Evolutionary conservation across 2,888 invertebrate genomes (phyloP).

Genomic region (Pachycephus smyrnensis): DNA sequence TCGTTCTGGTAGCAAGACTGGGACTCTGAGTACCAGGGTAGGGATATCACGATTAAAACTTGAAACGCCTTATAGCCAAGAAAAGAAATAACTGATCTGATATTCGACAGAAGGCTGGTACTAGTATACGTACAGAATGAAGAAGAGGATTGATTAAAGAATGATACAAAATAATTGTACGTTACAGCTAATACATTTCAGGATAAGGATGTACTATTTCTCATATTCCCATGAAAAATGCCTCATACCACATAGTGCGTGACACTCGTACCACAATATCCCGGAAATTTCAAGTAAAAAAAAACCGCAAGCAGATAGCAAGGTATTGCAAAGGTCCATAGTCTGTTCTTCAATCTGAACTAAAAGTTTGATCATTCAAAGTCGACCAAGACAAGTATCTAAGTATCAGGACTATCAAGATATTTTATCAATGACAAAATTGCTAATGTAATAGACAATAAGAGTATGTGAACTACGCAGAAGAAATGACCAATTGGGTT

Average conservation of each 20-base stretch:
- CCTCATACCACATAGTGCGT: not conserved
- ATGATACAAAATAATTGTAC: not conserved
- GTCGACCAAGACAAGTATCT: not conserved
- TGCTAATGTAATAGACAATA: not conserved
- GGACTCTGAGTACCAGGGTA: slow-evolving; percentile 35
- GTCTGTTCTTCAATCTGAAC: not conserved
- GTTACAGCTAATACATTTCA: not conserved
- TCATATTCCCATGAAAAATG: not conserved
- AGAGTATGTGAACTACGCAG: not conserved
- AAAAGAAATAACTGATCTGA: not conserved
- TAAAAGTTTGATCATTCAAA: not conserved
- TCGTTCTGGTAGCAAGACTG: slow-evolving; percentile 23
- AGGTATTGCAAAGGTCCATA: not conserved
- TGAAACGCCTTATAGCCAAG: slow-evolving; percentile 3
- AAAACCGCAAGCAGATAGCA: not conserved
- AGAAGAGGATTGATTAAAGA: not conserved
- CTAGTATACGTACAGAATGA: not conserved
- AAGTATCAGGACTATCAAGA: not conserved
- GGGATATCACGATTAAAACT: slow-evolving; percentile 45
- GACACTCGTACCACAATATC: not conserved
- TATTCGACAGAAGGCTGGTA: not conserved
- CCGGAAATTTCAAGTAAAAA: not conserved
- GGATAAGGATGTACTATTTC: not conserved
- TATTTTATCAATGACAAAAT: not conserved
- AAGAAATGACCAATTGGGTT: not conserved